Conservation (phyloP, 2,888 invertebrate species). For the Ectemnius cavifrons region DNA sequence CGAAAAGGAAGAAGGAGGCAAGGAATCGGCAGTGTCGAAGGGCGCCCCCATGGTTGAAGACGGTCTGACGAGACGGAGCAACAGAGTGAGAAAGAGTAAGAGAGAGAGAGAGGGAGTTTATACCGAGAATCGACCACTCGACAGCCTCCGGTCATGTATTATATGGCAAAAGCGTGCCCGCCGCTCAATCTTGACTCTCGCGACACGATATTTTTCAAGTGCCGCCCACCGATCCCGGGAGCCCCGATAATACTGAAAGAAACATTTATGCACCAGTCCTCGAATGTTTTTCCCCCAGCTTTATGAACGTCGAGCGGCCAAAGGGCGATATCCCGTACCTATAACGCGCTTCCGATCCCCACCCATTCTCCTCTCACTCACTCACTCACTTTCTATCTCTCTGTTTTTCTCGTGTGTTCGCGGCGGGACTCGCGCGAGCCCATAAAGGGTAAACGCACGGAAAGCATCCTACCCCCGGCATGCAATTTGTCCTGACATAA, state of each 20-base stretch:
- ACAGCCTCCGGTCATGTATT: constrained; percentile 61
- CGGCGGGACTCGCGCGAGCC: constrained; percentile 19
- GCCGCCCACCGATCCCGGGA: constrained; percentile 57
- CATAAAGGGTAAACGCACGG: constrained; percentile 29
- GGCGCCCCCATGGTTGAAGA: constrained; percentile 11
- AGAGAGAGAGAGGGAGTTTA: constrained; percentile 47
- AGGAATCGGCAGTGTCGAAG: constrained; percentile 23
- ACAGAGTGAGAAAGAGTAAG: constrained; percentile 5
- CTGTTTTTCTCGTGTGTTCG: not conserved
- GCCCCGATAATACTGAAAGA: constrained; percentile 66
- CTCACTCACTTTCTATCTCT: too few species aligned
- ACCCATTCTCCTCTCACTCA: too few species aligned
- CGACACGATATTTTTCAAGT: constrained; percentile 68
- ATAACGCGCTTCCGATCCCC: constrained; percentile 14
- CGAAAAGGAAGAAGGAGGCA: constrained; percentile 50
- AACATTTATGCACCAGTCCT: constrained; percentile 67
- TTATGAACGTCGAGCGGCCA: constrained; percentile 28
- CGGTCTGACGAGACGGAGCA: constrained; percentile 24
- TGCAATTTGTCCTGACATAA: not conserved
- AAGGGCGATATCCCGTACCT: constrained; percentile 46
- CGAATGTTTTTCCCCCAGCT: constrained; percentile 61
- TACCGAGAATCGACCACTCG: constrained; percentile 54
- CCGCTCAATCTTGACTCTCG: constrained; percentile 67
- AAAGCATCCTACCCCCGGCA: not conserved
- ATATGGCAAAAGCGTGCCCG: constrained; percentile 57